Base-by-base conservation (phyloP, 2,113 vertebrate species). In the Mungos mungo region DNA sequence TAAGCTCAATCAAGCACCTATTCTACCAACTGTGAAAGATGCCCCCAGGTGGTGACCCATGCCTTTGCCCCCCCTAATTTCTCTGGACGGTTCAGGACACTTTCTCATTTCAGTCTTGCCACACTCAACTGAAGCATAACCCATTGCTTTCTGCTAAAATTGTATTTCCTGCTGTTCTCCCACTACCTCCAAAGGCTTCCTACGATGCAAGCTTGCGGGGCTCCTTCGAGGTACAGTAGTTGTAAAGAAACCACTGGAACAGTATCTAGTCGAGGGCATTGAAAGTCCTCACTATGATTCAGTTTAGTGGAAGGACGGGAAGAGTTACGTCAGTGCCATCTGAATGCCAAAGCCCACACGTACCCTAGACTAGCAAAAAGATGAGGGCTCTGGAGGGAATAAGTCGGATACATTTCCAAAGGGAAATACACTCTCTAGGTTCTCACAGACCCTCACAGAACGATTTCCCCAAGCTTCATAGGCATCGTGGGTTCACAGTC, bases 381-480 rank as follows among this genome's bases (percentile, higher is more conserved):
- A 54, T 52, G 47, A 82, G 33, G 74, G 66, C 47, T 19, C 52
- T 3, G 0, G 18, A 54, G 86, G 29, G 29, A 76, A 85, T 3
- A 23, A 84, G 47, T 94, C 7, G 4, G 92, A 87, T 88, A 31
- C 29, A 93, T 79, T 87, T 96, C 50, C 63, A 71, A 86, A 81
- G 72, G 74, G 35, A 47, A 81, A 97, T 5, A 87, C 0, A 50
- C 1, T 83, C 87, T 80, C 66, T 31, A 66, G 63, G 29, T 35
- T 71, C 76, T 0, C 1, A 60, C 18, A 82, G 15, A 83, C 0
- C 79, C 84, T 80, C 54, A 38, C 38, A 84, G 27, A 82, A 66
- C n/a, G 11, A 3, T 2, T 6, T 93, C 79, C 84, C 86, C 92
- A 95, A 87, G 88, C 68, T 95, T 87, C 95, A 81, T 33, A 54